Evolutionary conservation across 2,797 vertebrate genomes (phyloP).

Genomic region (Sebastes nivosus): DNA sequence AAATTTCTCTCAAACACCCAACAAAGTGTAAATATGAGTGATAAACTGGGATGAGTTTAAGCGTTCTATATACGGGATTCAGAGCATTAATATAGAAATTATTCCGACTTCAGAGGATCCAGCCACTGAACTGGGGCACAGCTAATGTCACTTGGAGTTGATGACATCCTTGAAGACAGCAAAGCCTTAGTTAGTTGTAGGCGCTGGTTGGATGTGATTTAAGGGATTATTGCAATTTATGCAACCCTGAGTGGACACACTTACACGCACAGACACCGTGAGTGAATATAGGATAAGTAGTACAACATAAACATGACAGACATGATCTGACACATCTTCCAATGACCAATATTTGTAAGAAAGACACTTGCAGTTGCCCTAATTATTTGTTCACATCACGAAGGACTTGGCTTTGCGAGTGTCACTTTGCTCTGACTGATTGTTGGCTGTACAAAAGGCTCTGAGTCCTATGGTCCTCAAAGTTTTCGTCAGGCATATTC

Average conservation of each 20-base stretch:
- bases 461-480: neutral
- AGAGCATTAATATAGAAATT: neutral
- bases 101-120: neutral
- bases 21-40: neutral
- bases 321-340: neutral
- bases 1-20: neutral
- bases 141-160: slow-evolving; percentile 16
- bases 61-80: neutral
- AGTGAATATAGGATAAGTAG: neutral
- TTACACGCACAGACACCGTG: neutral
- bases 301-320: neutral
- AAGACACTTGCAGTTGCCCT: neutral
- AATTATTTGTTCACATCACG: neutral
- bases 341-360: neutral
- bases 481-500: neutral
- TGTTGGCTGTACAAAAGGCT: neutral
- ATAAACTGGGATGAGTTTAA: neutral
- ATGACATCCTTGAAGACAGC: slow-evolving; percentile 27
- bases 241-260: neutral
- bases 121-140: neutral
- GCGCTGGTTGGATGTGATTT: neutral
- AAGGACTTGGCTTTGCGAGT: neutral
- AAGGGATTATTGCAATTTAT: neutral
- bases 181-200: slow-evolving; percentile 2
- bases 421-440: neutral